phyloP scores from a whole-genome alignment of 2,113 vertebrate species.

The Athene cunicularia region DNA sequence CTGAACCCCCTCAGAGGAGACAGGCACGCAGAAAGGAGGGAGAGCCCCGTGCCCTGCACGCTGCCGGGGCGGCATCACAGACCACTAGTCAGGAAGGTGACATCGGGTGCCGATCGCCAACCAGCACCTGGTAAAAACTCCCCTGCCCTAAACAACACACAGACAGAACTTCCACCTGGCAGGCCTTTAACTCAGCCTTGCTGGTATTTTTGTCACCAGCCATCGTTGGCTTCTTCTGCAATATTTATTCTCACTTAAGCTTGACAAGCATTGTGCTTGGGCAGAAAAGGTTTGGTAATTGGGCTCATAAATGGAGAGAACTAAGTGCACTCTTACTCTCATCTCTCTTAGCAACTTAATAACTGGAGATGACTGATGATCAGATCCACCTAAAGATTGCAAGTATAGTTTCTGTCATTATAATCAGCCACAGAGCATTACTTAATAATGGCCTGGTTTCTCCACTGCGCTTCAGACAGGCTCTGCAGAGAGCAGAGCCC shows the following conservation, averaged over 20 bases:
- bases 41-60: rapidly evolving
- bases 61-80: rapidly evolving
- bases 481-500: background rate
- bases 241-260: constrained; percentile 9
- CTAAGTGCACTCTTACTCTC: background rate
- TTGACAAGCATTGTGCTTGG: background rate
- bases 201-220: background rate
- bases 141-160: background rate
- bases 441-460: background rate
- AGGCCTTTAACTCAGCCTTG: background rate
- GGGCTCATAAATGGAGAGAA: constrained; percentile 28
- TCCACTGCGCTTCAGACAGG: rapidly evolving
- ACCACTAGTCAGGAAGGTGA: rapidly evolving
- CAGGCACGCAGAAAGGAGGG: rapidly evolving
- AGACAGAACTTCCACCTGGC: background rate
- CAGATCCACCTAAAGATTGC: background rate
- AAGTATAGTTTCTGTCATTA: background rate
- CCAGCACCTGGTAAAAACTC: background rate
- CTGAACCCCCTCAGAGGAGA: no score
- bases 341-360: constrained; percentile 21
- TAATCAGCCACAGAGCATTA: background rate
- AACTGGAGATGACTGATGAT: background rate
- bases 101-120: rapidly evolving
- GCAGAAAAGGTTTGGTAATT: constrained; percentile 9
- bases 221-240: background rate